These are phyloP conservation scores for Drosophila micromelanica DNA, from an alignment of 1,140 invertebrate species.

Conservation along the genomic window DNA sequence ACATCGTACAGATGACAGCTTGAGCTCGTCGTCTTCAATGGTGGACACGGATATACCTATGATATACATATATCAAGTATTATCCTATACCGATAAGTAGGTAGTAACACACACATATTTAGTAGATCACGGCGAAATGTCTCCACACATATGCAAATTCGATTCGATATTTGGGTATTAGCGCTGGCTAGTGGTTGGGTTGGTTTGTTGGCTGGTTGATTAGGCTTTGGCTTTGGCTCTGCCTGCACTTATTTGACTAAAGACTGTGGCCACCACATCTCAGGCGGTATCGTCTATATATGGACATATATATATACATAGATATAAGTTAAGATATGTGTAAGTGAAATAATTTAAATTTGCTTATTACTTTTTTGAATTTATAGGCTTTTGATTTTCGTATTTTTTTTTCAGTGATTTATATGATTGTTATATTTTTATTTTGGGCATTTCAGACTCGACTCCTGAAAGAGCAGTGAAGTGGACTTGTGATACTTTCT, in stretches of 20 bases:
- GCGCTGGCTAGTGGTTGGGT: conserved; percentile 70
- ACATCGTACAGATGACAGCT: conserved; percentile 7
- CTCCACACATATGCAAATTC: conserved; percentile 58
- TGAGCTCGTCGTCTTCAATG: conserved; percentile 2
- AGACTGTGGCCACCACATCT: conserved; percentile 45
- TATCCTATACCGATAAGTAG: conserved; percentile 29
- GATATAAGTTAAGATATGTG: conserved; percentile 71
- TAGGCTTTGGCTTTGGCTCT: conserved; percentile 4
- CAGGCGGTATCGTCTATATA: conserved; percentile 45
- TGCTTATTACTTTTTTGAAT: conserved; percentile 68
- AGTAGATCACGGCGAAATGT: conserved; percentile 74
- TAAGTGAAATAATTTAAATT: conserved; percentile 55
- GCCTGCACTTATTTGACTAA: conserved; percentile 37
- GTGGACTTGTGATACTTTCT: conserved; percentile 68
- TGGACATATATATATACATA: conserved; percentile 63
- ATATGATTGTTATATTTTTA: conserved; percentile 47
- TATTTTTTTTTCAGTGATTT: conserved; percentile 22
- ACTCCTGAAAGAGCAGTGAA: conserved; percentile 61
- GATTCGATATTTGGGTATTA: conserved; percentile 69
- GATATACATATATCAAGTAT: conserved; percentile 13
- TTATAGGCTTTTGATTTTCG: conserved; percentile 17
- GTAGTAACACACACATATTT: conserved; percentile 24
- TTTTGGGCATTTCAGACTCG: conserved; percentile 55
- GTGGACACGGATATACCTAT: conserved; percentile 18
- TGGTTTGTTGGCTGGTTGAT: conserved; percentile 43